These are phyloP conservation scores for Ia io DNA, from an alignment of 2,113 vertebrate species.

Conservation along the genomic window DNA sequence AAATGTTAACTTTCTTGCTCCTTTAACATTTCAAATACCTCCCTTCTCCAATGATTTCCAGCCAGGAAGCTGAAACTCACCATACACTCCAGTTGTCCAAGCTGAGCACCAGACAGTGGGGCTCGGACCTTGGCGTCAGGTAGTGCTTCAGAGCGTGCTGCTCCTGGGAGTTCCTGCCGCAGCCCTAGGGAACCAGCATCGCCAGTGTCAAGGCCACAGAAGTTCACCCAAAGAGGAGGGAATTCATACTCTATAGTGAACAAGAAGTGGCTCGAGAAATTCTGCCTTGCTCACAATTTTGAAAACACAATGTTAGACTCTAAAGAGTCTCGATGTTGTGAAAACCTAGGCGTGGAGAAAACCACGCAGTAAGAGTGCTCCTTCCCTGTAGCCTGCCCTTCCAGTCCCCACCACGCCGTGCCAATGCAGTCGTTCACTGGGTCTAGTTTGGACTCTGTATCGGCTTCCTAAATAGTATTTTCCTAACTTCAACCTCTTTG, in stretches of 20 bases:
- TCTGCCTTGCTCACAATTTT: not conserved
- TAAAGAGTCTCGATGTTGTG: not conserved
- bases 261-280: not conserved
- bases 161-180: slow-evolving; percentile 89
- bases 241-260: not conserved
- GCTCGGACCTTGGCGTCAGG: slow-evolving; percentile 89
- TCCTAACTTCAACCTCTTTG: not conserved
- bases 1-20: not conserved
- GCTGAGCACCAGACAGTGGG: slow-evolving; percentile 93
- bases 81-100: slow-evolving; percentile 94
- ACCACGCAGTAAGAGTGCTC: not conserved
- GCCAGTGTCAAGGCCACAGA: slow-evolving; percentile 36
- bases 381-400: not conserved
- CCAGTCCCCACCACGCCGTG: not conserved
- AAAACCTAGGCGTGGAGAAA: not conserved
- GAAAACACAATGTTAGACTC: not conserved
- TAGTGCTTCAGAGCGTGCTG: slow-evolving; percentile 94
- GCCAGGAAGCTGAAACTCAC: slow-evolving; percentile 82
- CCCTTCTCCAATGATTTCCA: not conserved
- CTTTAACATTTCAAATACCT: not conserved
- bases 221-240: not conserved
- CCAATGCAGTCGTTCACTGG: not conserved
- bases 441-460: not conserved
- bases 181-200: slow-evolving; percentile 84
- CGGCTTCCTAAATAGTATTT: not conserved